Base-by-base conservation (phyloP, 2,113 vertebrate genomes). In the Willisornis vidua region DNA sequence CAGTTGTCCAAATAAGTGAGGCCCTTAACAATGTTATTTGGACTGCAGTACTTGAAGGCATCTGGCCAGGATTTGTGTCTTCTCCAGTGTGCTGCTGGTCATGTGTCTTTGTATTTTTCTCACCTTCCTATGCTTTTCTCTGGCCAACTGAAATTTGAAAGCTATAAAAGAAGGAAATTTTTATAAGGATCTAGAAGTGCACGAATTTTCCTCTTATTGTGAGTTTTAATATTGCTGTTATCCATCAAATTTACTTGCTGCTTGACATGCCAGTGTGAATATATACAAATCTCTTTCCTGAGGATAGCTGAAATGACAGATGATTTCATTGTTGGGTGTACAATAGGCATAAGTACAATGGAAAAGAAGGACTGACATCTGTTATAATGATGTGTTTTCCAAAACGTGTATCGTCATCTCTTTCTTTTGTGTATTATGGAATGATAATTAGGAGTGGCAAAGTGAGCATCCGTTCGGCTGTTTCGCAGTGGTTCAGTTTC, bases 251-350 rank as follows among this genome's bases (percentile, higher is more conserved):
- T 78, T 93, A 86, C 79, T 95, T 93, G 68, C 68, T 94, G 57
- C 61, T 95, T 94, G 73, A 75, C 49, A 20, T 72, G 77, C 92
- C 76, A 88, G 48, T 43, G 66, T 92, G 85, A 90, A 88, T 90
- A 92, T 75, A 90, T 81, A 81, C 85, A 94, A 85, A 33, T 87
- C 48, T 70, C 52, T 91, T 89, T 94, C 86, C 80, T 84, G 68
- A 86, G 85, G 61, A 81, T 85, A 95, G 74, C 73, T 84, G 80
- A 90, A 94, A 84, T 85, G 86, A 89, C 90, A 96, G 83, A 93
- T 90, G 12, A 95, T 73, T 96, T 95, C 83, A 95, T 90, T 95
- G 86, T 79, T 92, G 77, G 31, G 6, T 92, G 49, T 84, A 95
- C 88, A 95, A 93, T 88, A 93, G 79, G 49, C 65, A 54, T 61